Evolutionary conservation across 2,797 vertebrate genomes (phyloP), one percentile per base, ranked within the genome.

Genomic region (Nyctibius grandis): DNA sequence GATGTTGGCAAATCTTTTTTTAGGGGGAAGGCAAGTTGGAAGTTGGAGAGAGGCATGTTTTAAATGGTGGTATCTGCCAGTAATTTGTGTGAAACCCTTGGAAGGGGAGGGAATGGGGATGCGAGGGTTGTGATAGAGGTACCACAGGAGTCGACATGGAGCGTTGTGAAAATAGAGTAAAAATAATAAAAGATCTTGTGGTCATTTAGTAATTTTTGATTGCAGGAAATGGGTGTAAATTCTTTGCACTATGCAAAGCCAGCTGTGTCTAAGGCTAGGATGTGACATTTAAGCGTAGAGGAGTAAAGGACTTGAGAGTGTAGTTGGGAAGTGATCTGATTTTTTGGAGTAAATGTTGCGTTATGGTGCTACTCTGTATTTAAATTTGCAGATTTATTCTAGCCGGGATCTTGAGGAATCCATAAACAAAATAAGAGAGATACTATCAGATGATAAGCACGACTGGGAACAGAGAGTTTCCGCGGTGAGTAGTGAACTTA

Each of bases 391-490:
- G 99, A 98, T 99, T 97, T 99, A 99, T 98, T 99, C 99, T 3
- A 98, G 98, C 97, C 98, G 99, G 95, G 99, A 99, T 89, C 96
- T 99, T 33, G 99, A 99, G 96, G 99, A 99, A 92, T 99, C 99
- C 64, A 96, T 99, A 96, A 98, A 98, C 84, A 99, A 99, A 98
- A 98, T 99, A 97, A 98, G 99, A 96, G 99, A 99, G 94, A 98
- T 99, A 80, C 92, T 99, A 6, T 99, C 99, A 63, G 99, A 99
- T 93, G 99, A 99, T 79, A 99, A 99, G 81, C 99, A 99, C 15
- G 99, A 99, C 97, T 99, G 99, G 99, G 99, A 99, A 76, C 99
- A 99, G 95, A 98, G 99, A 94, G 99, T 99, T 64, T 97, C 97
- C 6, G 99, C 99, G 60, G 99, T 99, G 98, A 99, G 99, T 90